Percentiles rank a stretch among this genome's conserved stretches.
phyloP scores from a whole-genome alignment of 2,888 invertebrate species.

The Ormyrus rosae region DNA sequence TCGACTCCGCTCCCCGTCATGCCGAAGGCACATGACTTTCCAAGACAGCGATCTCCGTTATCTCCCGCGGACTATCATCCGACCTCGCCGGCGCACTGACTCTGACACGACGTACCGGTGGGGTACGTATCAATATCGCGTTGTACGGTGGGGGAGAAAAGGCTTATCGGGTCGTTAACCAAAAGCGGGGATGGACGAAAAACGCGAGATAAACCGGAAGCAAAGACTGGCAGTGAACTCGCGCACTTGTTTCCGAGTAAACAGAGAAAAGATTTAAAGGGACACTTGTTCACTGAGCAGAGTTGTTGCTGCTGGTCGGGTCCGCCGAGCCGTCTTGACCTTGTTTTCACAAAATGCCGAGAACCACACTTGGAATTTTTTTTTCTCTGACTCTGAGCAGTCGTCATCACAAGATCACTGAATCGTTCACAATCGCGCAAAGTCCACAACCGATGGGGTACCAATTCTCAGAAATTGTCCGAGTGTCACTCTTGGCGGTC shows the following conservation, averaged over 20 bases:
- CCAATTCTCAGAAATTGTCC: neutral
- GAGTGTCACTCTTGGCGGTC: no score
- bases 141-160: conserved; percentile 26
- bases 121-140: conserved; percentile 23
- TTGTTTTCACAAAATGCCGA: conserved; percentile 12
- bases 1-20: neutral
- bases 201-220: conserved; percentile 43
- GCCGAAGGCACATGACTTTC: neutral
- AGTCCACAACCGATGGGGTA: neutral
- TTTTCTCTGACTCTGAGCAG: neutral
- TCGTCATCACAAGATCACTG: conserved; percentile 39
- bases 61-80: neutral
- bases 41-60: no score
- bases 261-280: conserved; percentile 7
- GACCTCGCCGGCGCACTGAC: conserved; percentile 25
- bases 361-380: conserved; percentile 47
- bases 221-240: conserved; percentile 44
- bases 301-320: conserved; percentile 27
- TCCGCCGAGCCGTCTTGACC: conserved; percentile 4
- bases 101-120: conserved; percentile 5
- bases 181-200: conserved; percentile 28
- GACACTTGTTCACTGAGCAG: conserved; percentile 51
- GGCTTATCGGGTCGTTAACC: conserved; percentile 12
- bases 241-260: conserved; percentile 42
- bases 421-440: neutral